These are phyloP conservation scores for Oncorhynchus masou DNA, from an alignment of 2,113 vertebrate species.

Conservation along the genomic window DNA sequence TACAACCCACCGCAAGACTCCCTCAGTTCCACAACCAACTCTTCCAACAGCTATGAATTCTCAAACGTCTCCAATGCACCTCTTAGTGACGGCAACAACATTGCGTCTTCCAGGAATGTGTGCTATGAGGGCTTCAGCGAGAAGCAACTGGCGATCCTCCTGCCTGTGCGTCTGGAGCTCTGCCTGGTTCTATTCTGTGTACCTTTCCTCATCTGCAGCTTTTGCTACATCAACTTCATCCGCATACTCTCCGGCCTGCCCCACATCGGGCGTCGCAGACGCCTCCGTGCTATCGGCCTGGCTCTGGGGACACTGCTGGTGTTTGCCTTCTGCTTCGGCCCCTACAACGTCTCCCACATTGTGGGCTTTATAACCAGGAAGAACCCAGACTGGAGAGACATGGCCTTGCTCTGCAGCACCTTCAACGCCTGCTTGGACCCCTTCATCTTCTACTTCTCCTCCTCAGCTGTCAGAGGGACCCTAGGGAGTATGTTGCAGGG, in stretches of 20 bases:
- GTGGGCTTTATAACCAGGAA: slow-evolving; percentile 67
- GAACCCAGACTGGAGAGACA: slow-evolving; percentile 77
- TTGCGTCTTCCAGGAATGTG: slow-evolving; percentile 14
- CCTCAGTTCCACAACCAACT: neutral
- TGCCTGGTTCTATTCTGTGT: slow-evolving; percentile 79
- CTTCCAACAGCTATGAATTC: neutral
- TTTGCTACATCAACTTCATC: slow-evolving; percentile 79
- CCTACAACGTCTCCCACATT: slow-evolving; percentile 87
- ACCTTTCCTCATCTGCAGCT: slow-evolving; percentile 75
- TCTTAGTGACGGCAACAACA: neutral
- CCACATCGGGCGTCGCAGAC: slow-evolving; percentile 67
- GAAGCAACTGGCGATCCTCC: slow-evolving; percentile 70
- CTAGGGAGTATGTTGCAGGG: slow-evolving; percentile 53
- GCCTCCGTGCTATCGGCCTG: slow-evolving; percentile 74
- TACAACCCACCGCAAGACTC: slow-evolving; percentile 16
- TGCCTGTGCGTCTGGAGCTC: slow-evolving; percentile 80
- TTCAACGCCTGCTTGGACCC: slow-evolving; percentile 87
- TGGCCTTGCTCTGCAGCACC: slow-evolving; percentile 79
- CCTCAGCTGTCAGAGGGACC: slow-evolving; percentile 70
- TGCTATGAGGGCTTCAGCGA: slow-evolving; percentile 77
- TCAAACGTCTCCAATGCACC: rapidly evolving
- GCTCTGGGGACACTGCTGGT: slow-evolving; percentile 76
- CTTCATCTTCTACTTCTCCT: slow-evolving; percentile 87
- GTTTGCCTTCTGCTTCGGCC: slow-evolving; percentile 81
- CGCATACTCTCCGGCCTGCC: slow-evolving; percentile 68